phyloP scores from a whole-genome alignment of 2,888 invertebrate genomes.

The Hydriomena furcata region DNA sequence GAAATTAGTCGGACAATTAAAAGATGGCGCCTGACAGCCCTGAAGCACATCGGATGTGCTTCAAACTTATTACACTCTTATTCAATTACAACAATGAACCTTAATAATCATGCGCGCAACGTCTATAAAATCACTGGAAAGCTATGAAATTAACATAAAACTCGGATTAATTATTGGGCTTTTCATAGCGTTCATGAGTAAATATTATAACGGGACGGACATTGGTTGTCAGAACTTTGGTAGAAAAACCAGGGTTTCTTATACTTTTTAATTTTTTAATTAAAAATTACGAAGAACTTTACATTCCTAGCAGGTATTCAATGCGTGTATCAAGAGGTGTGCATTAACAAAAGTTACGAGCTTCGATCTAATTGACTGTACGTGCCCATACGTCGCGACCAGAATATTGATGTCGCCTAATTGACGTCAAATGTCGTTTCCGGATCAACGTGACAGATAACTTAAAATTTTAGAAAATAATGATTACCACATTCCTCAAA shows the following conservation, averaged over 20 bases:
- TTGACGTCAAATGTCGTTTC: conserved; percentile 40
- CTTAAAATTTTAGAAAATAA: background rate
- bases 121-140: conserved; percentile 35
- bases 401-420: conserved; percentile 60
- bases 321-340: conserved; percentile 30
- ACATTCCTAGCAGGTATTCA: conserved; percentile 24
- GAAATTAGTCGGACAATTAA: background rate
- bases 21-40: conserved; percentile 7
- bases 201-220: no score
- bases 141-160: conserved; percentile 35
- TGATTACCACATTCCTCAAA: background rate
- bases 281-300: background rate
- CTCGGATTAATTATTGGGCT: conserved; percentile 23
- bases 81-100: conserved; percentile 54
- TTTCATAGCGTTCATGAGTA: conserved; percentile 8
- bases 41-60: conserved; percentile 23
- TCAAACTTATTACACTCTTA: conserved; percentile 54
- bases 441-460: conserved; percentile 7
- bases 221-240: no score
- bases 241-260: no score
- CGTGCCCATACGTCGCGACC: conserved; percentile 51
- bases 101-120: conserved; percentile 45
- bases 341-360: conserved; percentile 39
- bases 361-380: conserved; percentile 50
- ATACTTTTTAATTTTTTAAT: no score